Conservation (phyloP, 2,888 invertebrate genomes). For the Nysson spinosus region DNA sequence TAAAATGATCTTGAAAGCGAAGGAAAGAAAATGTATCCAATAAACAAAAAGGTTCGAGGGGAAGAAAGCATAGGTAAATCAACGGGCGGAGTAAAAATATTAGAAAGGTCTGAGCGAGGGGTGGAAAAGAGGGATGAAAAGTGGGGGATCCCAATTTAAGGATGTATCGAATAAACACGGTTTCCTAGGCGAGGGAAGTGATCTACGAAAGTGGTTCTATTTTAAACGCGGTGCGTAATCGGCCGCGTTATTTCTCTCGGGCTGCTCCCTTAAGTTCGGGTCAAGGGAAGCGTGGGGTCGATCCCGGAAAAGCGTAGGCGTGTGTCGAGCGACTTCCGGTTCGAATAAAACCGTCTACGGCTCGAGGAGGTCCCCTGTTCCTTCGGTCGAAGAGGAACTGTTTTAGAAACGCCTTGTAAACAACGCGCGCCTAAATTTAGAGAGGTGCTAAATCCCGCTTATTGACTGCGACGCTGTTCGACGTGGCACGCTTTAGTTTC, state of each 20-base stretch:
- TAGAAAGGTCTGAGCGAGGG: too few species aligned
- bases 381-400: too few species aligned
- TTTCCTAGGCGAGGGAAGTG: background rate
- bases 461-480: constrained; percentile 39
- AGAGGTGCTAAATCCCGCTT: constrained; percentile 35
- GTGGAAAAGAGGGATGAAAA: too few species aligned
- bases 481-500: constrained; percentile 20
- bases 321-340: constrained; percentile 45
- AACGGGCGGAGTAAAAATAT: too few species aligned
- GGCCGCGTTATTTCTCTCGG: too few species aligned
- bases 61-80: too few species aligned
- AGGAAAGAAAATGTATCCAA: too few species aligned
- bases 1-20: too few species aligned
- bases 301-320: constrained; percentile 40
- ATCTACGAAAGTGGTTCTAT: constrained; percentile 25
- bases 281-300: constrained; percentile 22
- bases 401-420: constrained; percentile 54
- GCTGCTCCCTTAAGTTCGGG: constrained; percentile 4
- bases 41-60: too few species aligned
- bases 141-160: too few species aligned
- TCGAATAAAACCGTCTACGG: constrained; percentile 54
- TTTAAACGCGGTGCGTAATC: constrained; percentile 25
- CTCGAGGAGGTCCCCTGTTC: constrained; percentile 33
- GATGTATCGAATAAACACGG: too few species aligned
- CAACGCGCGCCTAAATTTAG: constrained; percentile 55